Base-by-base conservation (phyloP, 2,113 vertebrate genomes). In the Corythornis madagascariensis region DNA sequence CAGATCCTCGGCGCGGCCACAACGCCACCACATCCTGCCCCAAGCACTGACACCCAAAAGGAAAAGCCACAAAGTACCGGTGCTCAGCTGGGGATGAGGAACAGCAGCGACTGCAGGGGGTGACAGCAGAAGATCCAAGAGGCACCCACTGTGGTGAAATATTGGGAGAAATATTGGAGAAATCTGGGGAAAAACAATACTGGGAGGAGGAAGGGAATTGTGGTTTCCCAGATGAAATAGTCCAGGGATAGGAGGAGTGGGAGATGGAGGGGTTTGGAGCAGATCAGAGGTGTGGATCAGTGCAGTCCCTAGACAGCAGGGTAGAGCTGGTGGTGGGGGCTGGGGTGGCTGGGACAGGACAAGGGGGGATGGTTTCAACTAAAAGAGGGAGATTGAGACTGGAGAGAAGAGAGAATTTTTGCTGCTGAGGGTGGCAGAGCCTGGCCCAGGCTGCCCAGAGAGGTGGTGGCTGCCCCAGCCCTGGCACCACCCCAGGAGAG, bases 21-120 rank as follows among this genome's bases (percentile, higher is more conserved):
- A 29, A 69, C 65, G 33, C 16, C 47, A 74, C 92, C 94, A 97
- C 97, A 95, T 96, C 96, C 97, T 96, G 93, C 65, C 81, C 94
- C 72, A 14, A 12, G 43, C 13, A 8, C 60, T 5, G 10, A 33
- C 85, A 67, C 53, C 31, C 25, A 11, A 57, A 88, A 50, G 55
- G 71, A 53, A 42, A n/a, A 65, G 61, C 17, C 72, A 61, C 38
- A 60, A n/a, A 21, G 31, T 16, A 16, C 16, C 80, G 52, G 71
- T 0, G 65, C 74, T n/a, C 29, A 10, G 60, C 24, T 3, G 28
- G 26, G 25, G 45, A 72, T 6, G 25, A 38, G 71, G 66, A 80
- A 1, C 67, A 33, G 67, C 43, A 31, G 8, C 2, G 2, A 16
- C 35, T 0, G 0, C 24, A 13, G 78, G 57, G 35, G 15, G 31